phyloP scores from a whole-genome alignment of 2,888 invertebrate genomes.

The Myopa testacea region DNA sequence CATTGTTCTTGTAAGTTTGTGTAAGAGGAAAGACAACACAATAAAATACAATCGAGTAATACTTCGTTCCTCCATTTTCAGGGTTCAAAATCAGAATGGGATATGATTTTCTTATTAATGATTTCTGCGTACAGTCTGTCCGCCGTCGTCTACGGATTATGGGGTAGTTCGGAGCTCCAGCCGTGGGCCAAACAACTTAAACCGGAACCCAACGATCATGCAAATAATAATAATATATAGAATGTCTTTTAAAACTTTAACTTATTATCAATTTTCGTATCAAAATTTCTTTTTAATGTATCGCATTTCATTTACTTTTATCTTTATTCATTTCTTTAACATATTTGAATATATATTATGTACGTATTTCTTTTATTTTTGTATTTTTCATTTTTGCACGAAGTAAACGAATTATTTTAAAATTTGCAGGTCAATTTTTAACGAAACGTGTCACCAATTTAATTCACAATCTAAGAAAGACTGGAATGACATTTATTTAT shows the following conservation, averaged over 20 bases:
- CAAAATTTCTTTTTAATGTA: constrained; percentile 2
- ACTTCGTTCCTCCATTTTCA: constrained; percentile 51
- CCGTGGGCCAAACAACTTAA: constrained; percentile 62
- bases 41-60: neutral
- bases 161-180: constrained; percentile 67
- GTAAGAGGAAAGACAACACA: neutral
- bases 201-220: constrained; percentile 17
- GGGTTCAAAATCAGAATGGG: constrained; percentile 68
- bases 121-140: constrained; percentile 62
- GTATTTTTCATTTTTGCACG: too few species aligned
- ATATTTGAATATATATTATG: neutral
- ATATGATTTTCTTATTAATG: constrained; percentile 64
- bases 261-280: neutral
- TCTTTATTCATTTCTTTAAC: neutral
- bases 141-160: constrained; percentile 63
- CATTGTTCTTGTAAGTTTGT: constrained; percentile 50
- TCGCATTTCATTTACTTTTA: neutral
- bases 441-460: too few species aligned
- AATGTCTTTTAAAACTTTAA: too few species aligned
- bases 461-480: too few species aligned
- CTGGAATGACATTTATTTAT: too few species aligned
- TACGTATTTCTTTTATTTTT: too few species aligned
- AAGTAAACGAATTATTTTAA: too few species aligned
- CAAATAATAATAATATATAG: constrained; percentile 15
- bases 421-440: too few species aligned